A percentile compares a stretch with the other conserved stretches of the same genome.
Evolutionary conservation across 2,797 vertebrate species (phyloP).

Genomic region (Meriones psammophilus): DNA sequence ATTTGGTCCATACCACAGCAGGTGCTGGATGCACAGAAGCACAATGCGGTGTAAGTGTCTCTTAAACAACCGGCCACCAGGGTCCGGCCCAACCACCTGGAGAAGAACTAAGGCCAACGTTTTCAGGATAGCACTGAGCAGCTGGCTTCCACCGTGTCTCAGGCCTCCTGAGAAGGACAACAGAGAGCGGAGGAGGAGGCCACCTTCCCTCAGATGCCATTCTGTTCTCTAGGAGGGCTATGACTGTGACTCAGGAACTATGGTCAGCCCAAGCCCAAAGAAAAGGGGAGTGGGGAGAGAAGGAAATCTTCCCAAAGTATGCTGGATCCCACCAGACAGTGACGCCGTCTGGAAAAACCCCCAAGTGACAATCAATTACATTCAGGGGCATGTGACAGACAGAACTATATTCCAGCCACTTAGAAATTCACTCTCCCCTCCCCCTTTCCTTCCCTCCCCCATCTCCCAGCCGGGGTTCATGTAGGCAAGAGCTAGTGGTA

Average conservation of each 20-base stretch:
- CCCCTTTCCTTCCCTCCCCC: too few relatives aligned
- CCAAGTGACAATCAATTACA: not conserved
- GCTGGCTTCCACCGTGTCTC: constrained; percentile 29
- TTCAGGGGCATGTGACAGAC: not conserved
- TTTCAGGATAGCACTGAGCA: constrained; percentile 41
- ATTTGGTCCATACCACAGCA: constrained; percentile 2
- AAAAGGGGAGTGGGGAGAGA: not conserved
- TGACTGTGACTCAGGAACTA: not conserved
- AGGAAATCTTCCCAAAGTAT: not conserved
- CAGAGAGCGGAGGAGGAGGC: not conserved
- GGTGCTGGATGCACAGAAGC: constrained; percentile 58
- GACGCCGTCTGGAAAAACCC: not conserved
- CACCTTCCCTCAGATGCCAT: not conserved
- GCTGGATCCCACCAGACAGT: not conserved
- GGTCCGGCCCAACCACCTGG: not conserved
- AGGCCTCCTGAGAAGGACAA: not conserved
- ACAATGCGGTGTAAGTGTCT: not conserved
- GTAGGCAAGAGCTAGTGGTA: not conserved
- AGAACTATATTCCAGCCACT: not conserved
- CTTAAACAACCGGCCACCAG: constrained; percentile 8
- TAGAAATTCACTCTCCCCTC: too few relatives aligned
- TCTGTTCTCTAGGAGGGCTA: not conserved
- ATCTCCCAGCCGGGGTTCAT: not conserved
- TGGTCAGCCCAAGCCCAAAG: not conserved
- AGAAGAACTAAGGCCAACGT: constrained; percentile 44